Conservation (phyloP, 1,140 invertebrate species). For the Hormaphis cornu region DNA sequence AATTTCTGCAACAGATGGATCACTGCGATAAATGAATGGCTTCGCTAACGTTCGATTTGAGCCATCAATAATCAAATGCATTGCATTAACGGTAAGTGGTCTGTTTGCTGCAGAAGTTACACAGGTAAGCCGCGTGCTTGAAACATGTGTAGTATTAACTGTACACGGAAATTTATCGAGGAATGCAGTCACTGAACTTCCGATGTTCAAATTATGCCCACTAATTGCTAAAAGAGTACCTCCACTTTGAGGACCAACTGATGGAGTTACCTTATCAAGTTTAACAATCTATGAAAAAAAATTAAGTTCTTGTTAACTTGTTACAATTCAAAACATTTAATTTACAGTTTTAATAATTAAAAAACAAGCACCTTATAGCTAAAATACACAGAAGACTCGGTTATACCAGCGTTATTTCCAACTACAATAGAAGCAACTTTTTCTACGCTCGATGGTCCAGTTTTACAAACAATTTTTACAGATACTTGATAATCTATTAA, state of each 20-base stretch:
- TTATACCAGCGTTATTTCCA: slow-evolving; percentile 78
- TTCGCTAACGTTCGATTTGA: slow-evolving; percentile 61
- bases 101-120: slow-evolving; percentile 56
- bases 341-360: neutral
- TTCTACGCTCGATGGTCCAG: slow-evolving; percentile 62
- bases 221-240: slow-evolving; percentile 85
- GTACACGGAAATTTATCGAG: slow-evolving; percentile 80
- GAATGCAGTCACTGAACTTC: slow-evolving; percentile 75
- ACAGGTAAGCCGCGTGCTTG: slow-evolving; percentile 78
- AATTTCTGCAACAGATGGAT: slow-evolving; percentile 89
- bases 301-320: neutral
- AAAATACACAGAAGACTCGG: slow-evolving; percentile 77
- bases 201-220: slow-evolving; percentile 88
- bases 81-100: slow-evolving; percentile 39
- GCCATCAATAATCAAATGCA: slow-evolving; percentile 74
- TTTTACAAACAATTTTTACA: slow-evolving; percentile 79
- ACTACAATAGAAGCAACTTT: slow-evolving; percentile 73
- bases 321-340: neutral
- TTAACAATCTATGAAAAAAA: slow-evolving; percentile 53
- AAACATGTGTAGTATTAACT: slow-evolving; percentile 78
- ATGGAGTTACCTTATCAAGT: slow-evolving; percentile 69
- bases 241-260: slow-evolving; percentile 82
- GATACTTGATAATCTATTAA: slow-evolving; percentile 85
- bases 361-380: slow-evolving; percentile 68
- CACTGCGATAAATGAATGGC: slow-evolving; percentile 80